These are phyloP conservation scores for Mohoua ochrocephala DNA, from an alignment of 2,113 vertebrate species.

Conservation along the genomic window DNA sequence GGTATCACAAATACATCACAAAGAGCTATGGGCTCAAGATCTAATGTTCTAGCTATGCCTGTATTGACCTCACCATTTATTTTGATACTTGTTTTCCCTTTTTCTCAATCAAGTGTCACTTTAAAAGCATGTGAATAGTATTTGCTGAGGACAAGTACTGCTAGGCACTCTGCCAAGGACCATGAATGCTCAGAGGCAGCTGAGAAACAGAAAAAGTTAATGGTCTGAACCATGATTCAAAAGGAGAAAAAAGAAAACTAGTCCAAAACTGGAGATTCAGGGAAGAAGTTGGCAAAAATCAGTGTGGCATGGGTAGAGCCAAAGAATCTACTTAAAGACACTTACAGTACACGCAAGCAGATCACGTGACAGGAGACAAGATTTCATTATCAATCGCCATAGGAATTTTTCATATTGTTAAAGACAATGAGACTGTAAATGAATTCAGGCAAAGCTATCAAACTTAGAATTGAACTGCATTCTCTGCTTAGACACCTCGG, in stretches of 20 bases:
- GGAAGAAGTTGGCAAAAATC: background rate
- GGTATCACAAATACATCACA: background rate
- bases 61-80: background rate
- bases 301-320: background rate
- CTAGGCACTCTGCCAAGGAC: background rate
- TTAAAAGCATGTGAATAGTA: background rate
- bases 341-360: background rate
- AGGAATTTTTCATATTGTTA: background rate
- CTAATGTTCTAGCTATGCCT: background rate
- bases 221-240: background rate
- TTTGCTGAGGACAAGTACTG: constrained; percentile 5
- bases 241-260: background rate
- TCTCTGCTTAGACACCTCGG: background rate
- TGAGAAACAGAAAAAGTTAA: background rate
- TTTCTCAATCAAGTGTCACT: background rate
- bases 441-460: background rate
- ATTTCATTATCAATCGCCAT: background rate
- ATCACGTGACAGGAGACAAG: background rate
- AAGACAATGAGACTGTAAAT: background rate
- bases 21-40: background rate
- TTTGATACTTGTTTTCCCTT: background rate
- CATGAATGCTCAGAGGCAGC: background rate
- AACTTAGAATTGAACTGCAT: background rate
- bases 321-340: background rate
- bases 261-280: background rate